phyloP scores from a whole-genome alignment of 2,113 vertebrate species.

The Sminthopsis crassicaudata region DNA sequence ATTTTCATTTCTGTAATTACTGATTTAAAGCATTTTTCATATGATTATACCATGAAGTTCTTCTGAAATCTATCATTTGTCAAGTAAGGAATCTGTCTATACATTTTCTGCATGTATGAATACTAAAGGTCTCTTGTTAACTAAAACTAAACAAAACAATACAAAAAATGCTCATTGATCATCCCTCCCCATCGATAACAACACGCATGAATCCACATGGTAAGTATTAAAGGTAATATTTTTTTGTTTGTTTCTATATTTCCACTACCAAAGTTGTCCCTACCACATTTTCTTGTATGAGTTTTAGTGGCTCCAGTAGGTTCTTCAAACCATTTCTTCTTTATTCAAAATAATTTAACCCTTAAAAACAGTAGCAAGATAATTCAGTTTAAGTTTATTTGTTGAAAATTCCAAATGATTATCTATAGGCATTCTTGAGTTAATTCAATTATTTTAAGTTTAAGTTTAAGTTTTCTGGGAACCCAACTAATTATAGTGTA shows the following conservation, averaged over 20 bases:
- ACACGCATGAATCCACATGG: neutral
- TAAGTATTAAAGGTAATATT: neutral
- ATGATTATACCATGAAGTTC: neutral
- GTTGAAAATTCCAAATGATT: neutral
- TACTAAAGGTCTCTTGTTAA: neutral
- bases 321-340: neutral
- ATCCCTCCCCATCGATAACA: neutral
- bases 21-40: neutral
- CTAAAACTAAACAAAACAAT: neutral
- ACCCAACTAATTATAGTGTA: neutral
- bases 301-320: neutral
- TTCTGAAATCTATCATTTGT: neutral
- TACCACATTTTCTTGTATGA: neutral
- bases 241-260: neutral
- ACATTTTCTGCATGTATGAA: neutral
- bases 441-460: conserved; percentile 8
- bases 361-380: neutral
- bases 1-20: neutral
- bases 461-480: neutral
- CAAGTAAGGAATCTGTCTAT: neutral
- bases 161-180: neutral
- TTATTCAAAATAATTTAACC: neutral
- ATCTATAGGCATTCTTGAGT: neutral
- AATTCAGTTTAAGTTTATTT: neutral
- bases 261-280: neutral